These are phyloP conservation scores for Sylvia atricapilla DNA, from an alignment of 2,113 vertebrate genomes.

Conservation along the genomic window DNA sequence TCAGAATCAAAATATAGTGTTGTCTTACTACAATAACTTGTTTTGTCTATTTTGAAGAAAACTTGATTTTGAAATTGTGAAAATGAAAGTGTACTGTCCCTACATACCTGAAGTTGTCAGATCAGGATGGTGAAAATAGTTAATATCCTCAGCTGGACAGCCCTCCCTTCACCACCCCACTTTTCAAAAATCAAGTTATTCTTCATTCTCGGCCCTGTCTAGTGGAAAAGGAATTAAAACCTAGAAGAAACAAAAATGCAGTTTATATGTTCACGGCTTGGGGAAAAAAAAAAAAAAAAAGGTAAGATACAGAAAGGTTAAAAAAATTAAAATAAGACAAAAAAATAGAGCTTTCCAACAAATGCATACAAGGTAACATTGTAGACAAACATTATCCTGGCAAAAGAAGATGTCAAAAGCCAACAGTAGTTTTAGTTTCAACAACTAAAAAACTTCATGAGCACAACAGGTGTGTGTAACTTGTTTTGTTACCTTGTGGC, in stretches of 20 bases:
- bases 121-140: not conserved
- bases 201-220: not conserved
- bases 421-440: not conserved
- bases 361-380: not conserved
- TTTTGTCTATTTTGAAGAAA: not conserved
- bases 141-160: not conserved
- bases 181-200: not conserved
- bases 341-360: not conserved
- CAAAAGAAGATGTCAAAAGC: not conserved
- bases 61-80: not conserved
- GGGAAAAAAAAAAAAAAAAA: rapidly evolving
- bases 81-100: not conserved
- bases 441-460: not conserved
- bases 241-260: not conserved
- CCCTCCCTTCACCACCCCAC: not conserved
- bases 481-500: not conserved
- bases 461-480: not conserved
- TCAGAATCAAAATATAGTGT: not conserved
- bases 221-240: not conserved
- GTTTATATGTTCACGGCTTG: not conserved
- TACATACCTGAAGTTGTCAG: not conserved
- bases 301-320: not conserved
- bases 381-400: not conserved
- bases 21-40: not conserved
- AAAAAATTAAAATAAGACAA: not conserved